Percentiles rank a stretch among this genome's conserved stretches.
These are phyloP conservation scores for Coelinius sp. DNA, from an alignment of 2,888 invertebrate species.

Conservation along the genomic window DNA sequence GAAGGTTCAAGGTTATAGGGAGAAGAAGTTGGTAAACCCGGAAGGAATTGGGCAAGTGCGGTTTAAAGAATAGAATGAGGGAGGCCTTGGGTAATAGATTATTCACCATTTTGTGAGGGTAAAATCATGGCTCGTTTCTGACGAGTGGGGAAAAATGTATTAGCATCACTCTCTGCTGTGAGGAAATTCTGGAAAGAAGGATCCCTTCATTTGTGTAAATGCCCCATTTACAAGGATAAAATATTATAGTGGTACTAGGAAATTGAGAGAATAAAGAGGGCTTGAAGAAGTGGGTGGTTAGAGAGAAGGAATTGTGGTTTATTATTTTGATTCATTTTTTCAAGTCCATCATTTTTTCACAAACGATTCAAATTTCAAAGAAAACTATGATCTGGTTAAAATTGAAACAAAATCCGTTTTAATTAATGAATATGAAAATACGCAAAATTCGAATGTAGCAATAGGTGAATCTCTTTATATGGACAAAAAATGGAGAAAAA, in stretches of 20 bases:
- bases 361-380: no score
- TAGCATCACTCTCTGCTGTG: not conserved
- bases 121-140: not conserved
- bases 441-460: no score
- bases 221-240: not conserved
- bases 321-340: not conserved
- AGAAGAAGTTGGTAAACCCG: constrained; percentile 14
- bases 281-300: not conserved
- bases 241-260: not conserved
- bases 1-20: constrained; percentile 16
- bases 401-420: no score
- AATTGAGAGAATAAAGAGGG: not conserved
- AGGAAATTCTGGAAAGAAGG: constrained; percentile 13
- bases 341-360: no score
- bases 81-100: not conserved
- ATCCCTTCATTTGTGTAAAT: not conserved
- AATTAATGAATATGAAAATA: no score
- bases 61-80: not conserved
- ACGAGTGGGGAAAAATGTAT: not conserved
- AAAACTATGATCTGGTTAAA: no score
- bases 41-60: constrained; percentile 13
- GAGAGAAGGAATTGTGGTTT: not conserved
- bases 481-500: constrained; percentile 24
- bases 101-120: not conserved
- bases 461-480: constrained; percentile 23